A percentile compares a stretch with the other conserved stretches of the same genome.
These are phyloP conservation scores for Philaenus spumarius DNA, from an alignment of 1,140 invertebrate species.

Conservation along the genomic window DNA sequence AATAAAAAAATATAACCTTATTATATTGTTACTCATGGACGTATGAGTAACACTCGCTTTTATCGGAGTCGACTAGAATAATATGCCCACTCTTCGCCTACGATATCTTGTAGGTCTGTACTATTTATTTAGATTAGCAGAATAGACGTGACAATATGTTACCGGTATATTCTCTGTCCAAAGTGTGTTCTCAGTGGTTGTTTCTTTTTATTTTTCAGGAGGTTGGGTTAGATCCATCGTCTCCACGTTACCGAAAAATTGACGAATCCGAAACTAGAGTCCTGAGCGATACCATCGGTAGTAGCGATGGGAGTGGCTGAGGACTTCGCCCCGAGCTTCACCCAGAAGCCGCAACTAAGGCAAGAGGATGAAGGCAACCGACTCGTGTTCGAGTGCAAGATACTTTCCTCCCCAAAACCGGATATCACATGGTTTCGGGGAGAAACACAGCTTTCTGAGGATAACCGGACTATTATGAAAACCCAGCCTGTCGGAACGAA, in stretches of 20 bases:
- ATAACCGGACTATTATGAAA: constrained; percentile 77
- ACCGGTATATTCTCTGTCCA: background rate
- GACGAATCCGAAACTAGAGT: constrained; percentile 10
- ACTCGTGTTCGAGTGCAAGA: constrained; percentile 90
- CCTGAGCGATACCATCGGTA: background rate
- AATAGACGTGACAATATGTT: too few species aligned
- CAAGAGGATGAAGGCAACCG: constrained; percentile 95
- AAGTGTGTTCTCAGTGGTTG: background rate
- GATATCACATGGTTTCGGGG: constrained; percentile 88
- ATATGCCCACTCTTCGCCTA: too few species aligned
- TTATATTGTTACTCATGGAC: too few species aligned
- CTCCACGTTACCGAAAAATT: constrained; percentile 9
- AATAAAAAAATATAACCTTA: too few species aligned
- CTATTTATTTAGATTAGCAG: too few species aligned
- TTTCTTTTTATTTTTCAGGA: background rate
- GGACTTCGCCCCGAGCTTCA: constrained; percentile 95
- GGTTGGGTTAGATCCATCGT: constrained; percentile 1
- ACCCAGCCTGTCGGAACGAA: constrained; percentile 76
- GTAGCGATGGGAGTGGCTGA: constrained; percentile 69
- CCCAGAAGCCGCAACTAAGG: constrained; percentile 90
- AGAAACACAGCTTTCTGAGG: constrained; percentile 72
- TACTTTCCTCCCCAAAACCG: constrained; percentile 80
- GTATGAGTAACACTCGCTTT: too few species aligned
- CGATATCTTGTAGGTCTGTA: too few species aligned
- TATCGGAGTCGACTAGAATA: too few species aligned